phyloP scores from a whole-genome alignment of 2,888 invertebrate species.

The Catocala nupta region DNA sequence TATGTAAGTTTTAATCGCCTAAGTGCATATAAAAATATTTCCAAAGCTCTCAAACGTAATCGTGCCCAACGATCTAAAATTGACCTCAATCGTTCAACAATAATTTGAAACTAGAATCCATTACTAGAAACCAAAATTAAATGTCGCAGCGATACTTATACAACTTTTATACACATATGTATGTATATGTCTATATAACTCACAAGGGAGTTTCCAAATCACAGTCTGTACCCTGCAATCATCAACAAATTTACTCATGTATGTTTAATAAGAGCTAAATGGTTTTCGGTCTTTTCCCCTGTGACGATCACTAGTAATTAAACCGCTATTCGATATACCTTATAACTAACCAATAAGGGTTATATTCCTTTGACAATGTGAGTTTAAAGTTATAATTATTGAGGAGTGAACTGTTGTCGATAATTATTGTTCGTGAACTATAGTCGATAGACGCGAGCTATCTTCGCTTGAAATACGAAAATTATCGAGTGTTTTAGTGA shows the following conservation, averaged over 20 bases:
- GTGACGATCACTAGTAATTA: slow-evolving; percentile 75
- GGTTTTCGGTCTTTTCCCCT: slow-evolving; percentile 80
- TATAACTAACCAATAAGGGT: slow-evolving; percentile 51
- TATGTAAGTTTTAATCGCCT: too few relatives aligned
- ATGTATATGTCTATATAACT: slow-evolving; percentile 59
- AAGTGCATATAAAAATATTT: too few relatives aligned
- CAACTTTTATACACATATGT: slow-evolving; percentile 3
- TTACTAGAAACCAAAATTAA: too few relatives aligned
- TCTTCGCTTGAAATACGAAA: slow-evolving; percentile 39
- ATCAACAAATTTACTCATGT: slow-evolving; percentile 76
- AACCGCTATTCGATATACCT: slow-evolving; percentile 42
- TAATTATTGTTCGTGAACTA: slow-evolving; percentile 75
- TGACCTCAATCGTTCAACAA: too few relatives aligned
- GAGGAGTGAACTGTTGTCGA: slow-evolving; percentile 78
- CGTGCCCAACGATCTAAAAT: too few relatives aligned
- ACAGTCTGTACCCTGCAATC: slow-evolving; percentile 75
- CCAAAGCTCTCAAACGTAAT: too few relatives aligned
- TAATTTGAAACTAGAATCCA: too few relatives aligned
- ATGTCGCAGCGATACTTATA: too few relatives aligned
- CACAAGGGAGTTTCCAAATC: slow-evolving; percentile 75
- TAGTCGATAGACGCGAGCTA: slow-evolving; percentile 51
- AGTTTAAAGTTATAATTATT: slow-evolving; percentile 67
- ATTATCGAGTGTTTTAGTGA: slow-evolving; percentile 43
- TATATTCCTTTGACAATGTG: slow-evolving; percentile 37
- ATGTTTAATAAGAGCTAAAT: slow-evolving; percentile 81